phyloP scores from a whole-genome alignment of 2,113 vertebrate genomes.

The Tetrax tetrax region DNA sequence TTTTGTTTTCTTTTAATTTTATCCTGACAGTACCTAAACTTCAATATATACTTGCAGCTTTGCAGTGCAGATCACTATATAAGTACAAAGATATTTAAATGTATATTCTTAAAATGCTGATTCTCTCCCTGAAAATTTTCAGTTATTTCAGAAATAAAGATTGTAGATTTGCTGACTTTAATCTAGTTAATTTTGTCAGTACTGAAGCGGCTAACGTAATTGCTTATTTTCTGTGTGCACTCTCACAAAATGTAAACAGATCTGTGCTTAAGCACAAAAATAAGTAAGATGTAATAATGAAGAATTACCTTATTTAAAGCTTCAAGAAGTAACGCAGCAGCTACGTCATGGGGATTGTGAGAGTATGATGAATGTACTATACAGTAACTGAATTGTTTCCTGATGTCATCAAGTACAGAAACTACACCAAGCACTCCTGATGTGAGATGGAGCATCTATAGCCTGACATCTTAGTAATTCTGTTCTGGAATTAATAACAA shows the following conservation, averaged over 20 bases:
- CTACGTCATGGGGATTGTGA: background rate
- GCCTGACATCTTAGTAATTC: background rate
- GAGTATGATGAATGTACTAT: background rate
- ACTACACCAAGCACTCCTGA: background rate
- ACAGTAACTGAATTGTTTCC: background rate
- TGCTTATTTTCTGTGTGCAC: background rate
- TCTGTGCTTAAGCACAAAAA: background rate
- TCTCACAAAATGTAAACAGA: background rate
- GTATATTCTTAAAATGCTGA: background rate
- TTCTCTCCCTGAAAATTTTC: background rate
- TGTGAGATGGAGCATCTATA: background rate
- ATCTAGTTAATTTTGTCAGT: background rate
- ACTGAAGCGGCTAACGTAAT: background rate
- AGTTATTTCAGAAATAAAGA: background rate
- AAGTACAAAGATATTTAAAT: background rate
- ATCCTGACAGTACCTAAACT: background rate
- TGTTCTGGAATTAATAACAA: background rate
- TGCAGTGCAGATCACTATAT: background rate
- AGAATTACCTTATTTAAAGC: background rate
- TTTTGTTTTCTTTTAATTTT: background rate
- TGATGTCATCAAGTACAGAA: background rate
- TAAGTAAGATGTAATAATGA: background rate
- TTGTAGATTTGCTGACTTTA: background rate
- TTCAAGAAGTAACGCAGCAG: rapidly evolving
- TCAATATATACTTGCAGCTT: background rate